Evolutionary conservation across 2,888 invertebrate genomes (phyloP), one percentile per base, ranked within the genome.

Genomic region (Ectemnius cavifrons): DNA sequence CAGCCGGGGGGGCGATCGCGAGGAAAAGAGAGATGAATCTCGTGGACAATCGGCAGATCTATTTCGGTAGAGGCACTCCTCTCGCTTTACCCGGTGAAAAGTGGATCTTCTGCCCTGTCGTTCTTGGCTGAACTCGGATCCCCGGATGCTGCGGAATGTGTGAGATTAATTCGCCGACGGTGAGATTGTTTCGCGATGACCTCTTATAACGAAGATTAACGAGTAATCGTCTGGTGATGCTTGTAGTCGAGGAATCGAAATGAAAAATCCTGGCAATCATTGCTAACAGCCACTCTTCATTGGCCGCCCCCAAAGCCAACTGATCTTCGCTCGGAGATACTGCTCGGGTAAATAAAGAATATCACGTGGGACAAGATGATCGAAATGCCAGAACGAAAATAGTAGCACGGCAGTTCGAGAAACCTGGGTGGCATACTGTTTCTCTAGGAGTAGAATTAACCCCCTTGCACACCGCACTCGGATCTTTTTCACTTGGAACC

Each of bases 11-110:
- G 20, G 20, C 1, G 16, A 16, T 13, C 1, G 5, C 52, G 52
- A 52, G n/a, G 52, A 2, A 3, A 52, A 1, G 52, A 11, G n/a
- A 52, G 52, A 14, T 52, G 52, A 14, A 16, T 16, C 16, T 13
- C 52, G 6, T 52, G 52, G 52, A 52, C 52, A 52, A 52, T 52
- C 52, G 52, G 37, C 37, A 52, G 14, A 52, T 52, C 52, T 52
- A 52, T 52, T 52, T 52, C 16, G 5, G 52, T 23, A 23, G 23
- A 23, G 23, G 2, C 0, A n/a, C n/a, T n/a, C 2, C 23, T 23
- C 23, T 2, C 3, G 23, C 23, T 23, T 2, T 3, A 16, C 52
- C n/a, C 52, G 16, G 8, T 37, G 8, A 13, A 52, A 52, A 52
- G 52, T 13, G 52, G 52, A 16, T 52, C 52, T 52, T 14, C 52